phyloP scores from a whole-genome alignment of 2,888 invertebrate genomes.

The Rugalucina vietnamica region DNA sequence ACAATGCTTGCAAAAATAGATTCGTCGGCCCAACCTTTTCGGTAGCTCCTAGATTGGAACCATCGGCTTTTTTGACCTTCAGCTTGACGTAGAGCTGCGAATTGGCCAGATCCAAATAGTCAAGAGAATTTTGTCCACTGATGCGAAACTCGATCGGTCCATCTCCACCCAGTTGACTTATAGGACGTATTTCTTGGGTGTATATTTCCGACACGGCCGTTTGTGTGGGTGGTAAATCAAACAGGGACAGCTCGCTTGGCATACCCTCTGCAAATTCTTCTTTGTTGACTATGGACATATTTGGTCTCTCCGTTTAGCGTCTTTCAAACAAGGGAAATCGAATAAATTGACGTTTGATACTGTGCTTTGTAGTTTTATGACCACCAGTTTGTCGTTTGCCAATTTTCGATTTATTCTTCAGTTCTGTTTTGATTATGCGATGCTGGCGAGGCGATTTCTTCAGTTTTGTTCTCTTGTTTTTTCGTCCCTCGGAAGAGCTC shows the following conservation, averaged over 20 bases:
- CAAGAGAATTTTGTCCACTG: constrained; percentile 53
- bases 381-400: too few relatives aligned
- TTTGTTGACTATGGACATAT: neutral
- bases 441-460: too few relatives aligned
- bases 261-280: constrained; percentile 54
- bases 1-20: constrained; percentile 50
- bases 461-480: too few relatives aligned
- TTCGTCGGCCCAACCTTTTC: constrained; percentile 52
- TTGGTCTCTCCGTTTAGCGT: too few relatives aligned
- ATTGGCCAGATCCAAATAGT: constrained; percentile 41
- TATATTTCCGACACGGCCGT: constrained; percentile 49
- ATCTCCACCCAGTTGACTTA: constrained; percentile 51
- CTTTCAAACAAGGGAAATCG: too few relatives aligned
- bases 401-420: too few relatives aligned
- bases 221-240: constrained; percentile 58
- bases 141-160: constrained; percentile 56
- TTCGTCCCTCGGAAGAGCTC: too few relatives aligned
- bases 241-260: constrained; percentile 43
- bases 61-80: constrained; percentile 39
- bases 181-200: constrained; percentile 53
- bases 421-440: too few relatives aligned
- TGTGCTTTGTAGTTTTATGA: too few relatives aligned
- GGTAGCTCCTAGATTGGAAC: constrained; percentile 9
- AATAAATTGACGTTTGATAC: too few relatives aligned
- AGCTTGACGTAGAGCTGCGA: constrained; percentile 36